Conservation (phyloP, 1,140 invertebrate species). For the Drosophila arawakana region DNA sequence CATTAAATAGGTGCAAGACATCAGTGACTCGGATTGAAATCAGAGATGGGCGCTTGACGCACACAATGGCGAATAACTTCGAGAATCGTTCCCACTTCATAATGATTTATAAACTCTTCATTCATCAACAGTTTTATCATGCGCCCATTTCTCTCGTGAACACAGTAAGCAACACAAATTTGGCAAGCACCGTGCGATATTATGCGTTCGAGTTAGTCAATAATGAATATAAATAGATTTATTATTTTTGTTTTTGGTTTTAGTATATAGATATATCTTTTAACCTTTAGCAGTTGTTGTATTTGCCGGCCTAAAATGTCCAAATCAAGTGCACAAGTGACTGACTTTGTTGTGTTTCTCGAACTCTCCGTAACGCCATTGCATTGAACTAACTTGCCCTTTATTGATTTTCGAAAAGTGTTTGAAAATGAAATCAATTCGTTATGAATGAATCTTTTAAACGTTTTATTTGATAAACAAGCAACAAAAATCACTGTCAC, state of each 20-base stretch:
- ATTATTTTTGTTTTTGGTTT: conserved; percentile 36
- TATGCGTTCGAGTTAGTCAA: conserved; percentile 48
- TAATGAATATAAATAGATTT: conserved; percentile 64
- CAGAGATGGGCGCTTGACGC: conserved; percentile 42
- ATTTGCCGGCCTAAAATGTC: conserved; percentile 79
- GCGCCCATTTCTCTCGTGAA: conserved; percentile 36
- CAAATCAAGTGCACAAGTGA: conserved; percentile 80
- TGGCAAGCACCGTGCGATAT: conserved; percentile 48
- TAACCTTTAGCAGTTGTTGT: conserved; percentile 83
- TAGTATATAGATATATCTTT: conserved; percentile 40
- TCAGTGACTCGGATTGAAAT: conserved; percentile 3
- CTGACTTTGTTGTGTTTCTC: conserved; percentile 45
- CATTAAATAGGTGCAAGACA: conserved; percentile 3
- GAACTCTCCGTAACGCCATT: conserved; percentile 40
- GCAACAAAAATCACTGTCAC: conserved; percentile 18
- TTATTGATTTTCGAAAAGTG: conserved; percentile 32
- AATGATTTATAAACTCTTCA: neutral
- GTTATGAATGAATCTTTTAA: conserved; percentile 15
- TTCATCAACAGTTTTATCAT: conserved; percentile 19
- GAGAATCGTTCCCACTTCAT: neutral
- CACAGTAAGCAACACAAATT: conserved; percentile 49
- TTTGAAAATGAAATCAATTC: conserved; percentile 24
- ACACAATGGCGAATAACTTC: neutral
- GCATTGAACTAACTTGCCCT: conserved; percentile 43
- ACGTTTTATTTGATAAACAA: neutral